Percentiles rank a stretch among this genome's conserved stretches.
phyloP scores from a whole-genome alignment of 2,797 vertebrate genomes.

The Momotus momota region DNA sequence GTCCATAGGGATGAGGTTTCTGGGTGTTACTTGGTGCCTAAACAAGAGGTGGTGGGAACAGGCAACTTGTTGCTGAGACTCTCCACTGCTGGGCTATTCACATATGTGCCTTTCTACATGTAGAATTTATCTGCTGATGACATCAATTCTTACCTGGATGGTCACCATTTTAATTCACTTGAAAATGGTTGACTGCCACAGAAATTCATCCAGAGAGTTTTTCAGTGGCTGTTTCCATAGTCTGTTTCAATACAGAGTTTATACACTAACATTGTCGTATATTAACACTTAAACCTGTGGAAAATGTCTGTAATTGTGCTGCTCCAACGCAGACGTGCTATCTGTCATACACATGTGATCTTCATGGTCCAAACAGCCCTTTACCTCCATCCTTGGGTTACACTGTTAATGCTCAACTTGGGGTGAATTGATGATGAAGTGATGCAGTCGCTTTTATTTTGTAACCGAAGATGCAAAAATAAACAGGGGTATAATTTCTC shows the following conservation, averaged over 20 bases:
- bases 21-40: not conserved
- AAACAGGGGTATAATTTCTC: not conserved
- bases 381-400: not conserved
- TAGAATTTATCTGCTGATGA: not conserved
- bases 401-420: not conserved
- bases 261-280: not conserved
- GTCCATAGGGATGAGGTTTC: not conserved
- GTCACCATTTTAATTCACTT: not conserved
- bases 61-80: not conserved
- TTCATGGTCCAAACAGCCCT: not conserved
- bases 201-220: not conserved
- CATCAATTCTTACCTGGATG: not conserved
- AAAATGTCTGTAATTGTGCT: not conserved
- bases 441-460: not conserved
- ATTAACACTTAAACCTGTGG: not conserved
- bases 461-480: not conserved
- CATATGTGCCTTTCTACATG: accelerated
- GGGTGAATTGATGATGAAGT: not conserved
- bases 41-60: not conserved
- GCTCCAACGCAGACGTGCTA: not conserved
- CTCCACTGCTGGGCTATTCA: not conserved
- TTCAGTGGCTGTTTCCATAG: not conserved
- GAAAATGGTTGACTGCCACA: not conserved
- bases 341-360: accelerated
- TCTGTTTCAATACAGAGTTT: not conserved